Evolutionary conservation across 2,113 vertebrate genomes (phyloP), one percentile per base, ranked within the genome.

Genomic region (Corythornis cristatus): DNA sequence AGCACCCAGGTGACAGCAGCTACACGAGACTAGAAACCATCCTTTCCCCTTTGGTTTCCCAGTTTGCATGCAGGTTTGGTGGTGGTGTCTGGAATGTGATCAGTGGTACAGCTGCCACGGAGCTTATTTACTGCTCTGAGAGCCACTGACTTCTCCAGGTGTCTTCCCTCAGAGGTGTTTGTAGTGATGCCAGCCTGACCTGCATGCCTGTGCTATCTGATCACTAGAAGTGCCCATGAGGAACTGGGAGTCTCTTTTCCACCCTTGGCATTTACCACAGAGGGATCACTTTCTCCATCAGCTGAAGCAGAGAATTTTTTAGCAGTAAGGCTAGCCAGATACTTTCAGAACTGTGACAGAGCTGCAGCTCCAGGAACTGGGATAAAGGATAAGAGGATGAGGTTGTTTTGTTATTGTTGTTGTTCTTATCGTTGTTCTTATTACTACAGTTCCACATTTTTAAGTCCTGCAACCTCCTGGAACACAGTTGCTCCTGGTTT

Each of bases 131-230:
- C 26, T 22, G 56, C n/a, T 5, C 22, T 9, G 1, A 3, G 7
- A 33, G 48, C 68, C 1, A 0, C 68, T 70, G 68, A 20, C 51
- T 80, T 46, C 65, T n/a, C 50, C 5, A 3, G 26, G 22, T 73
- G 3, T n/a, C 81, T 60, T 75, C 0, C 0, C 31, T 67, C 12
- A 2, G 2, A 31, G 43, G 29, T 14, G 0, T 60, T 64, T 83
- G 82, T 89, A 0, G 0, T 64, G 56, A 15, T 86, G 87, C 74
- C 87, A 83, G 0, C 74, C 45, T 28, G 61, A 78, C 66, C 71
- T 50, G 82, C 50, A 13, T 87, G 83, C 65, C 78, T 25, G 11
- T 6, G 45, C 88, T 68, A 83, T 53, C 88, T 70, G 71, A 85
- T 94, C 45, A 13, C 45, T 68, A 89, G 29, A 68, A 48, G 42